Evolutionary conservation across 2,888 invertebrate species (phyloP), one percentile per base, ranked within the genome.

Genomic region (Actias luna): DNA sequence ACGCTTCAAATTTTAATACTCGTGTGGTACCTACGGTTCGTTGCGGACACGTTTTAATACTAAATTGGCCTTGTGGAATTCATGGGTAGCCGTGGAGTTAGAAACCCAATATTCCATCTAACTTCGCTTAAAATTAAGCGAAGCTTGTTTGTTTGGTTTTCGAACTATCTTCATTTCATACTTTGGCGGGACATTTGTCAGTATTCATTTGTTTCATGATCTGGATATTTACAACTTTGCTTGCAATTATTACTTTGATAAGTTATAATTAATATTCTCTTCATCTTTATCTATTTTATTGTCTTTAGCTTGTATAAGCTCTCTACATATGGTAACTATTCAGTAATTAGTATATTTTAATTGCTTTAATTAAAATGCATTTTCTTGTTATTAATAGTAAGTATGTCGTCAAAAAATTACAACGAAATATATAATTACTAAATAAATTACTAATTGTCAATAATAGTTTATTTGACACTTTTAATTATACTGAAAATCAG

Each of bases 1-100:
- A 82, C 87, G 88, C 87, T 91, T 90, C 87, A 89, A 88, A 91
- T 90, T 91, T 90, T 90, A 91, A 90, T 90, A 89, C 87, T 69
- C 79, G 74, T 73, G 71, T 72, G 66, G 72, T 68, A 33, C 33
- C 33, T 42, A 72, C 76, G 78, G 80, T 78, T 76, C 75, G 75
- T 77, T 77, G 78, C 82, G 85, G 82, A 80, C 80, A 78, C 71
- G 81, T 75, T 84, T 83, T 82, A 78, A 77, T 79, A 80, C 83
- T 81, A 82, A 86, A 86, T 84, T 83, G 77, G 75, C 81, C 78
- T 79, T 80, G 81, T 82, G 86, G 78, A 82, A 83, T 82, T 81
- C 80, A 81, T 82, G 80, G 78, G 77, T 81, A 76, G 77, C 73
- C 75, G 65, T 72, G 74, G 80, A 89, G 85, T 88, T 89, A 85